A percentile compares a stretch with the other conserved stretches of the same genome.
These are phyloP conservation scores for Xerus rutilus DNA, from an alignment of 2,797 vertebrate genomes.

Conservation along the genomic window DNA sequence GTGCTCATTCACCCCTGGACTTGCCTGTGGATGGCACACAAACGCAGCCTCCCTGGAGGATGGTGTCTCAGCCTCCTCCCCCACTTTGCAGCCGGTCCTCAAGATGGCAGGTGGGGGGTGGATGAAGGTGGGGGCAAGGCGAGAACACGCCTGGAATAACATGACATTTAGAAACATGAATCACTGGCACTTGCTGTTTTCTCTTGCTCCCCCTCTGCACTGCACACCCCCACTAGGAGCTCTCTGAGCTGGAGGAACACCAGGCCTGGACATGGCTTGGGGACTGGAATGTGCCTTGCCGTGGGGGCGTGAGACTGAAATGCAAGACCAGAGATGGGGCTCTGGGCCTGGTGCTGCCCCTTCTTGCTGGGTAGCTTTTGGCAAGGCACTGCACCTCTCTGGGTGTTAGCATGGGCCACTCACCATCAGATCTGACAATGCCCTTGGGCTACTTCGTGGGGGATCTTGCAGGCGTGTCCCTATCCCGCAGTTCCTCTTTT, in stretches of 20 bases:
- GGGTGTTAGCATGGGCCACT: not conserved
- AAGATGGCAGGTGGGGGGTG: conserved; percentile 79
- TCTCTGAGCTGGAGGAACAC: conserved; percentile 48
- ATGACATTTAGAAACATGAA: conserved; percentile 83
- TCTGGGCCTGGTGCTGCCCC: not conserved
- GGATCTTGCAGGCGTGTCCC: not conserved
- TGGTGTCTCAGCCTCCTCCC: not conserved
- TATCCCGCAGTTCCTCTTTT: not conserved
- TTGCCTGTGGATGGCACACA: not conserved
- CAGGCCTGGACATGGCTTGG: not conserved
- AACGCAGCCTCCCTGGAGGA: not conserved
- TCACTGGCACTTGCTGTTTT: conserved; percentile 76
- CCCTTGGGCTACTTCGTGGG: not conserved
- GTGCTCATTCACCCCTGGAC: not conserved
- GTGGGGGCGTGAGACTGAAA: not conserved
- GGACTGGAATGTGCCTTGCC: not conserved
- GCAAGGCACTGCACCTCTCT: not conserved
- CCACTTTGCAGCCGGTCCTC: conserved; percentile 59
- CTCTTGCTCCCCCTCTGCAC: conserved; percentile 45
- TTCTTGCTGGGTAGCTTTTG: not conserved
- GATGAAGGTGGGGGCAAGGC: conserved; percentile 77
- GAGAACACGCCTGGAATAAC: conserved; percentile 79
- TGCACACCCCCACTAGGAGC: not conserved
- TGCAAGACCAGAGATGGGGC: not conserved
- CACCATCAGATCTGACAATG: not conserved